Evolutionary conservation across 2,888 invertebrate genomes (phyloP).

Genomic region (Hermaeophaga mercurialis): DNA sequence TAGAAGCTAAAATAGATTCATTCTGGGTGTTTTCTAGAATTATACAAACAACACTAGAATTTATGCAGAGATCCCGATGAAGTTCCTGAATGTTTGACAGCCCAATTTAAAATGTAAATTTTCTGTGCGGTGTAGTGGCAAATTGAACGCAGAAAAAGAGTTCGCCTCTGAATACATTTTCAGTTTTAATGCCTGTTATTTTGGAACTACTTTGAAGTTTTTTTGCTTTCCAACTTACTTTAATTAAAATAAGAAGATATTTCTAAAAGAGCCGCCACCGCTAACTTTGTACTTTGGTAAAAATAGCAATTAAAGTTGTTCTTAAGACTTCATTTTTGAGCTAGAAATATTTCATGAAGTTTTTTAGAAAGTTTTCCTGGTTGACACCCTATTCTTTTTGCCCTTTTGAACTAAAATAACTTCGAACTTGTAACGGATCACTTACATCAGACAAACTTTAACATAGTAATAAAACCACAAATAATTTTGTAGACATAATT

Average conservation of each 20-base stretch:
- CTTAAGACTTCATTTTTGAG: neutral
- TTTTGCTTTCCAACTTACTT: conserved; percentile 3
- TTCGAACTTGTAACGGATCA: too few species aligned
- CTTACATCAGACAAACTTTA: too few species aligned
- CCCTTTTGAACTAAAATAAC: too few species aligned
- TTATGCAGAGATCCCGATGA: conserved; percentile 21
- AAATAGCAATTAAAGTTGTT: conserved; percentile 12
- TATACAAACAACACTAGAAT: conserved; percentile 13
- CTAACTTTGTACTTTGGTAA: neutral
- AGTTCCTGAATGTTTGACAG: conserved; percentile 23
- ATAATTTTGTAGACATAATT: too few species aligned
- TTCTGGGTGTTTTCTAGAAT: conserved; percentile 3
- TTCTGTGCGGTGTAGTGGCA: conserved; percentile 18
- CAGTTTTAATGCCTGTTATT: conserved; percentile 17
- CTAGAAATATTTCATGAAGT: neutral
- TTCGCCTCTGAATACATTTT: conserved; percentile 18
- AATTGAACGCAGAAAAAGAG: conserved; percentile 21
- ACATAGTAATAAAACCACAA: too few species aligned
- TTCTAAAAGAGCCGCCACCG: neutral
- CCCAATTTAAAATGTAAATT: conserved; percentile 27
- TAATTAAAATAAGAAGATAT: conserved; percentile 22
- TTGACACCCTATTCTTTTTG: too few species aligned
- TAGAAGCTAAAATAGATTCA: neutral
- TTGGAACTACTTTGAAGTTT: conserved; percentile 19
- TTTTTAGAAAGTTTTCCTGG: neutral